Evolutionary conservation across 92 coral and sea anemone species (phyloP).

Genomic region (Palythoa grandiflora): DNA sequence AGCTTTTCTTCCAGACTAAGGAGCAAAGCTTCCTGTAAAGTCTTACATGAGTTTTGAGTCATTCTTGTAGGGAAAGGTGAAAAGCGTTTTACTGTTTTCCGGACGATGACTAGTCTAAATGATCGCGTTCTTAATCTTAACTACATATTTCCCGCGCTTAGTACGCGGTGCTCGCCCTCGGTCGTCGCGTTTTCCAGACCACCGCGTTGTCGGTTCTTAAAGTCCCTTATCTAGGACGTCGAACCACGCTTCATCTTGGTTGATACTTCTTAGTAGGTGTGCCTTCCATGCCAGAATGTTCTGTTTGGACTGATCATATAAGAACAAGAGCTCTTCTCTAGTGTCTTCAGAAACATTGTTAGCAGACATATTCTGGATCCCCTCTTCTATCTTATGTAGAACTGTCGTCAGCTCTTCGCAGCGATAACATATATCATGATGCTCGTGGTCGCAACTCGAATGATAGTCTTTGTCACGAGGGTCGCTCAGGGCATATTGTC

Average conservation of each 20-base stretch:
- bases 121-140: conserved; percentile 45
- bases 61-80: not conserved
- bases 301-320: conserved; percentile 40
- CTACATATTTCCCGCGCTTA: conserved; percentile 53
- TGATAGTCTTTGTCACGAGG: conserved; percentile 63
- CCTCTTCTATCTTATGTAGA: conserved; percentile 57
- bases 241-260: conserved; percentile 69
- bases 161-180: conserved; percentile 52
- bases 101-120: not conserved
- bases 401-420: conserved; percentile 46
- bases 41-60: conserved; percentile 44
- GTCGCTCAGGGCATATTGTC: conserved; percentile 64
- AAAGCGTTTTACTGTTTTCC: conserved; percentile 4
- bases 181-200: not conserved
- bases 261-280: conserved; percentile 61
- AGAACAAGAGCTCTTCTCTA: conserved; percentile 59
- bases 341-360: conserved; percentile 60
- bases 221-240: conserved; percentile 38
- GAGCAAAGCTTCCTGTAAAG: conserved; percentile 51
- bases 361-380: conserved; percentile 45
- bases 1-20: conserved; percentile 52
- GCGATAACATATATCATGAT: conserved; percentile 57
- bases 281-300: conserved; percentile 70
- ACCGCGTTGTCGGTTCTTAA: not conserved
- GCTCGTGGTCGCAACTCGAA: conserved; percentile 59